Evolutionary conservation across 1,140 invertebrate species (phyloP), one percentile per base, ranked within the genome.

Genomic region (Bilobella aurantiaca): DNA sequence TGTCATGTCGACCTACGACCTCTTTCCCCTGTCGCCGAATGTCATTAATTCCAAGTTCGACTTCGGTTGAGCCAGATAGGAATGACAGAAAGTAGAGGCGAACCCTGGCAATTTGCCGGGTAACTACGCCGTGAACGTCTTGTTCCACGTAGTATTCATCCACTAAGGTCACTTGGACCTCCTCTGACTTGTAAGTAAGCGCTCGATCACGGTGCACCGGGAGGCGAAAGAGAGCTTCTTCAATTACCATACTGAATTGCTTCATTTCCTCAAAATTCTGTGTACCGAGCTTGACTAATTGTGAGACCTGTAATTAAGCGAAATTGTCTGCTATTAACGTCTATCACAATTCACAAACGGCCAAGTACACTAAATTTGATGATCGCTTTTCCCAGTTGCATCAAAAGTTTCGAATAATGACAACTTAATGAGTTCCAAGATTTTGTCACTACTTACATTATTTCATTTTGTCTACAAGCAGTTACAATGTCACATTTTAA

Each of bases 21-120:
- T 99, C 97, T 79, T 93, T 93, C 8, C 97, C 97, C 80, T 98
- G 93, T 8, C 96, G 81, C 76, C 89, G 84, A 81, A 96, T 86
- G 77, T 99, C 97, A 78, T 99, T 99, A 16, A 99, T 85, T 14
- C 97, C 97, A 65, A 99, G 79, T 78, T 99, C 96, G 59, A 98
- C 53, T 28, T 73, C 71, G 1, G 68, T 65, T 29, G 56, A 31
- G 8, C 71, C 71, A 34, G 68, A 69, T 21, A 73, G 42, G 47
- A 73, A 73, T n/a, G 71, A 73, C 21, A 73, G 56, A 66, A 73
- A 70, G 42, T 66, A 66, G 2, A 73, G 37, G 1, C 71, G 60
- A 46, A 73, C 87, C 18, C 97, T 83, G 0, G 95, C 95, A 60
- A 97, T 93, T 79, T 99, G 96, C 73, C 89, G 89, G 0, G 86